A percentile compares a stretch with the other conserved stretches of the same genome.
These are phyloP conservation scores for Neosilurus hyrtlii DNA, from an alignment of 2,797 vertebrate species.

Conservation along the genomic window DNA sequence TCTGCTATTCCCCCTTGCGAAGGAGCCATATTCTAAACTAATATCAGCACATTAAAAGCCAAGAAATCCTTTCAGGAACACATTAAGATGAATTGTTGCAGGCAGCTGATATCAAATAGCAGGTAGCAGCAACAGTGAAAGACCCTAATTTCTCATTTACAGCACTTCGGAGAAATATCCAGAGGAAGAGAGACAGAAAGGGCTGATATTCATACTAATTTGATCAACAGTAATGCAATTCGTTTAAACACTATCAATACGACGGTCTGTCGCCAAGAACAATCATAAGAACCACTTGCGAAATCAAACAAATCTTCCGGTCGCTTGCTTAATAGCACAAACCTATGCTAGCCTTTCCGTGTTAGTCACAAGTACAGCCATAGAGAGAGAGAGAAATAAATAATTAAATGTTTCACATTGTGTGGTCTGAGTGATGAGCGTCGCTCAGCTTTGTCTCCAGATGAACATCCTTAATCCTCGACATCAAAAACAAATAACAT, in stretches of 20 bases:
- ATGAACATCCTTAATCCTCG: conserved; percentile 71
- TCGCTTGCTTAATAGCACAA: neutral
- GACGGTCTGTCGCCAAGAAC: neutral
- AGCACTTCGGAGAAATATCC: conserved; percentile 46
- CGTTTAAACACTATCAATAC: conserved; percentile 7
- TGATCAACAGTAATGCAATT: conserved; percentile 15
- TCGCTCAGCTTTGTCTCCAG: conserved; percentile 65
- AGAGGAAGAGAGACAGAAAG: conserved; percentile 29
- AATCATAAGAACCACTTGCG: neutral
- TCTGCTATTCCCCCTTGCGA: conserved; percentile 63
- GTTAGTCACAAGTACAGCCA: neutral
- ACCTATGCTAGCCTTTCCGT: neutral
- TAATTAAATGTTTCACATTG: neutral
- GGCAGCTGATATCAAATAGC: conserved; percentile 58
- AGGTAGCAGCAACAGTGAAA: conserved; percentile 60
- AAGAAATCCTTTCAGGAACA: conserved; percentile 58
- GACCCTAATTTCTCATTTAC: conserved; percentile 56
- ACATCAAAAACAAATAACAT: conserved; percentile 69
- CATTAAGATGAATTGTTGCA: conserved; percentile 61
- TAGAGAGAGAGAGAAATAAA: neutral
- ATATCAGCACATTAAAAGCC: conserved; percentile 60
- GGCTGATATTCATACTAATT: neutral
- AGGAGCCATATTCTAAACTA: conserved; percentile 64
- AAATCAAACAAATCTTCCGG: conserved; percentile 14
- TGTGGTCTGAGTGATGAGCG: conserved; percentile 57